Evolutionary conservation across 2,113 vertebrate genomes (phyloP), one percentile per base, ranked within the genome.

Genomic region (Arothron firmamentum): DNA sequence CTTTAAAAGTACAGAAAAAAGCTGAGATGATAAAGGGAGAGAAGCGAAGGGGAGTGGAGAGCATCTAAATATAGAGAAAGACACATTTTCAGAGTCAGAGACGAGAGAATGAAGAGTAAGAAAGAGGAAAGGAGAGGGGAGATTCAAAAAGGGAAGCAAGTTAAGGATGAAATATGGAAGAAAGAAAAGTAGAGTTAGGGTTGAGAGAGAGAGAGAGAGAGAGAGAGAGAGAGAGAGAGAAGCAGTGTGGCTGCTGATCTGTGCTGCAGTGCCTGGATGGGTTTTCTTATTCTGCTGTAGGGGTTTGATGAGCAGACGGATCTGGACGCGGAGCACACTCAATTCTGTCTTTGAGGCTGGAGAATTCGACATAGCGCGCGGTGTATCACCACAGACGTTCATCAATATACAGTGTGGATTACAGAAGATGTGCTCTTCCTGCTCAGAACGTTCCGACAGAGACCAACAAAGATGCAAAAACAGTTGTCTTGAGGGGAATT

Each of bases 61-160:
- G 75, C 67, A 74, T 80, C 88, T 89, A 89, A 87, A 89, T 88
- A 83, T 88, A 87, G 88, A 87, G 65, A 78, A 70, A 48, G 46
- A 45, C 57, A 34, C 69, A 72, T 84, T 87, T 79, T 76, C n/a
- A 72, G 76, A 86, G 75, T 85, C 78, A 74, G 75, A 73, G 81
- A 79, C 80, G 75, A 88, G 82, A 88, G 75, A 79, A 75, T 79
- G 80, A 78, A 82, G 67, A 70, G 74, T 77, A 77, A 80, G 72
- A 66, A 81, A 72, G 67, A 67, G 74, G 62, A 46, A 56, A 77
- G 62, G 74, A 77, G 59, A 47, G 13, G 5, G 49, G 56, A 64
- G 64, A 73, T 48, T 59, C 31, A 50, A 58, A 52, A 58, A 57
- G 25, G 42, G 41, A 52, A 52, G 54, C 55, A 52, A 55, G 68